Base-by-base conservation (phyloP, 2,888 invertebrate species). In the Caenorhabditis afra region DNA sequence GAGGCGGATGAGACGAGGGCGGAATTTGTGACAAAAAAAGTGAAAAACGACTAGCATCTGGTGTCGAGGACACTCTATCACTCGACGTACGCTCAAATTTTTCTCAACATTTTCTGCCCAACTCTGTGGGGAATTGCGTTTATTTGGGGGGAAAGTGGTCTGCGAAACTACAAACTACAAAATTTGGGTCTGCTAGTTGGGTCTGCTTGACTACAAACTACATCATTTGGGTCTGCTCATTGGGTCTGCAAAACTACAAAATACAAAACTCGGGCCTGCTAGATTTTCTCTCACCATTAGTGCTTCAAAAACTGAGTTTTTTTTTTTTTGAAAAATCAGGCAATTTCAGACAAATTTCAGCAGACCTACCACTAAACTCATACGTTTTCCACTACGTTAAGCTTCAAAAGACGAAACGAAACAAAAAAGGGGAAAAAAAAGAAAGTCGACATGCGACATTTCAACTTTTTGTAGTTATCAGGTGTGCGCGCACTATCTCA, bases 1-100 rank as follows among this genome's bases (percentile, higher is more conserved):
- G 41, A 41, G 41, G 41, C 12, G 41, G 41, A 14, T 41, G 12
- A 41, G 11, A 11, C 12, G 11, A 41, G 11, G 41, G 14, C 41
- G 12, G 14, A 41, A 41, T 41, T 47, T 47, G 47, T 47, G 18
- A 47, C 47, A 44, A 44, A 44, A n/a, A 44, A 44, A 44, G 44
- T 44, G 44, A 44, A n/a, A 44, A 44, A 44, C 16, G 44, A n/a
- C 44, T 44, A 47, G 20, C 47, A 47, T 47, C 16, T 47, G 47
- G 47, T 10, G 47, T 8, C 47, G 47, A 47, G 10, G 47, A 20
- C 18, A 47, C 47, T 47, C 41, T 41, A 41, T 41, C 41, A 41
- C 41, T 41, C 12, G 4, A 11, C 12, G 29, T 29, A 29, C 29
- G 3, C 29, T 5, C 29, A 29, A 29, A 29, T 29, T 29, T 29